Base-by-base conservation (phyloP, 2,888 invertebrate species). In the Matsumyia berberina region DNA sequence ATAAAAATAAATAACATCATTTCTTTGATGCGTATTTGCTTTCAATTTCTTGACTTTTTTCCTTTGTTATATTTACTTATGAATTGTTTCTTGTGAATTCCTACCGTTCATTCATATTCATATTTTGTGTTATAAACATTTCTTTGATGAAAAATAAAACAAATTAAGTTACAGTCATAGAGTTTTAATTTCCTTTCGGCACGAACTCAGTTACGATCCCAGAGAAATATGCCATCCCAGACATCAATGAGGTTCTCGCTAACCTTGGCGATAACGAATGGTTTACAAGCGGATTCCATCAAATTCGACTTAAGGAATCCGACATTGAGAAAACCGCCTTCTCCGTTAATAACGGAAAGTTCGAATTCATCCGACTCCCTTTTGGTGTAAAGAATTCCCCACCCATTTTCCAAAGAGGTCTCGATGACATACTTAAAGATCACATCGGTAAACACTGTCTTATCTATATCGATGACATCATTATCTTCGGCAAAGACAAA, bases 201-300 rank as follows among this genome's bases (percentile, higher is more conserved):
- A n/a, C n/a, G n/a, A 86, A 85, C 9, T 24, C 37, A 8, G 35
- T 58, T 8, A 86, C 74, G 0, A 55, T 78, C 17, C 35, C 77
- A 0, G 86, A 80, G 5, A 60, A 24, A 7, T 83, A 85, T 3
- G 2, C 24, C 24, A 24, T 24, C 24, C 24, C 24, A 24, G 72
- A 79, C 1, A 73, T 78, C 9, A 46, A 51, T 7, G 77, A 66
- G n/a, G 53, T 74, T 5, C 57, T 86, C 3, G 55, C 86, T 0
- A 82, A 80, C 24, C 44, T 62, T 9, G 12, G 60, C 17, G n/a
- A 66, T 7, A 66, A 66, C 29, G 58, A 42, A 17, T 35, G 31
- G 33, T 57, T 70, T 35, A 19, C 60, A 11, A 79, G 44, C 42
- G 67, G 67, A 15, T 69, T 69, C 35, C 69, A 69, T 5, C 58